Evolutionary conservation across 2,797 vertebrate genomes (phyloP).

Genomic region (Linurgus olivaceus): DNA sequence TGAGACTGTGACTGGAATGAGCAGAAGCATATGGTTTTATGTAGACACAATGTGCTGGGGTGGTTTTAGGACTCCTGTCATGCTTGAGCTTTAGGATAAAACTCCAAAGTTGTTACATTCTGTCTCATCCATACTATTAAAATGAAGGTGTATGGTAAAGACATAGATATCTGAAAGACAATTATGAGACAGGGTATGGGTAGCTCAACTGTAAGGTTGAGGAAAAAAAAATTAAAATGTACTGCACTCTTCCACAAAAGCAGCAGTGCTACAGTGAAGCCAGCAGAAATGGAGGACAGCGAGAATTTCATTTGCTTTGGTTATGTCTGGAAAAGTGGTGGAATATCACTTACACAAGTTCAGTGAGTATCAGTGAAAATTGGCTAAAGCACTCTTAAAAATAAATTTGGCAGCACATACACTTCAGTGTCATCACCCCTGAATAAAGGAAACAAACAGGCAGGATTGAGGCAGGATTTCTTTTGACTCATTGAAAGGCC

Average conservation of each 20-base stretch:
- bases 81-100: background rate
- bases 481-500: constrained; percentile 9
- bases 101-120: background rate
- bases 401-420: constrained; percentile 18
- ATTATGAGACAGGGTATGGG: background rate
- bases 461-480: background rate
- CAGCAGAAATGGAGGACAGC: background rate
- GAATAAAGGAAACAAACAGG: background rate
- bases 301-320: background rate
- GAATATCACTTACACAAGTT: background rate
- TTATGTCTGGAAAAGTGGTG: background rate
- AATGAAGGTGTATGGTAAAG: background rate
- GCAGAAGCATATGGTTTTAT: background rate
- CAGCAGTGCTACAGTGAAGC: background rate
- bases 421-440: background rate
- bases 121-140: background rate
- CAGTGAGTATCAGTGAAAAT: background rate
- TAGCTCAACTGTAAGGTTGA: accelerated
- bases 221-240: background rate
- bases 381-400: background rate
- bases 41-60: background rate
- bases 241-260: background rate
- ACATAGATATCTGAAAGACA: background rate
- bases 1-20: background rate
- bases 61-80: background rate